Evolutionary conservation across 2,113 vertebrate genomes (phyloP).

Genomic region (Sprattus sprattus): DNA sequence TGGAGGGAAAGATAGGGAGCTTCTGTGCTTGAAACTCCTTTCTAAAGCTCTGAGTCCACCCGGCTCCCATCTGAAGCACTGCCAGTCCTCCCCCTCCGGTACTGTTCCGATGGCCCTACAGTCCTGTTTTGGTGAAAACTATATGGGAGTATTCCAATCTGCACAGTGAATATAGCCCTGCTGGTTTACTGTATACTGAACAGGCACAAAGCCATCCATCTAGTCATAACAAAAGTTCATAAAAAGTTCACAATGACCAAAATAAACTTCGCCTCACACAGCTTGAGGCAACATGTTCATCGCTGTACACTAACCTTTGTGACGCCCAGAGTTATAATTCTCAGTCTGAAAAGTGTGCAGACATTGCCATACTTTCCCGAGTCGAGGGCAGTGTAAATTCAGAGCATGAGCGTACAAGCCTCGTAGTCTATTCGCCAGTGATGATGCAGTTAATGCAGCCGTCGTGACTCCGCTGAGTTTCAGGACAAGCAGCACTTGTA

Average conservation of each 20-base stretch:
- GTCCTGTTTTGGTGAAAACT: neutral
- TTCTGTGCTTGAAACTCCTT: constrained; percentile 37
- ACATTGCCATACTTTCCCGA: neutral
- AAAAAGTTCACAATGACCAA: too few species aligned
- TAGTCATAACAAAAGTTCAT: too few species aligned
- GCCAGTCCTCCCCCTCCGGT: neutral
- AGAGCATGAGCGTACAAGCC: neutral
- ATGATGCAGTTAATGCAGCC: neutral
- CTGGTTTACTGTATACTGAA: neutral
- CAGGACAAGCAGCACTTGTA: neutral
- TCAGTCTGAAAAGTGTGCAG: neutral
- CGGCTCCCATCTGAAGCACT: constrained; percentile 26
- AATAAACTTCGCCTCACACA: too few species aligned
- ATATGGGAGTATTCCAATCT: neutral
- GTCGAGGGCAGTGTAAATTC: neutral
- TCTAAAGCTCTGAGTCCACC: constrained; percentile 29
- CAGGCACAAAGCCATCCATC: neutral
- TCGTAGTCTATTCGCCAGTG: neutral
- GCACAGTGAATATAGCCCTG: neutral
- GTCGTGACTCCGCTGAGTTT: neutral
- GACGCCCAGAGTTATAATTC: neutral
- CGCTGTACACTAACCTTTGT: neutral
- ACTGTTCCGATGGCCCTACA: too few species aligned
- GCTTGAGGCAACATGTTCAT: too few species aligned
- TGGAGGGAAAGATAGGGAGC: constrained; percentile 12